These are phyloP conservation scores for Didymodactylos carnosus DNA, from an alignment of 2,888 invertebrate species.

Conservation along the genomic window DNA sequence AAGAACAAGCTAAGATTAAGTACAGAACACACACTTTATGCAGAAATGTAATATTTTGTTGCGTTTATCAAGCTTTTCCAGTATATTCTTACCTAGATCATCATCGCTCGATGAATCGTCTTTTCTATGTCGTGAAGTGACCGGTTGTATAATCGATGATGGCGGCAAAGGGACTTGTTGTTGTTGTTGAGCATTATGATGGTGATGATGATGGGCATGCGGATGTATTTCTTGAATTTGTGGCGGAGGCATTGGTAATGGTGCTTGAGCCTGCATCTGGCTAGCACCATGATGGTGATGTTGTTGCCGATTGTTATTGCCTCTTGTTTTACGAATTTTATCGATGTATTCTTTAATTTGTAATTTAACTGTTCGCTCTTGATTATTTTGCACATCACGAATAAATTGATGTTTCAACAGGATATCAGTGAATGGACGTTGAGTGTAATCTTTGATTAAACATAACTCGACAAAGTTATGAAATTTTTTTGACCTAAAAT, in stretches of 20 bases:
- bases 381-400: conserved; percentile 63
- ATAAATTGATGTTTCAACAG: conserved; percentile 90
- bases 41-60: too few relatives aligned
- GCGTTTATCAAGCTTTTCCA: too few relatives aligned
- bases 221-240: too few relatives aligned
- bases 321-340: conserved; percentile 41
- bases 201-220: too few relatives aligned
- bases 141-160: too few relatives aligned
- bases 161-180: not conserved
- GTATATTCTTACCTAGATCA: too few relatives aligned
- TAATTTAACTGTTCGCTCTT: conserved; percentile 88
- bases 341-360: conserved; percentile 98
- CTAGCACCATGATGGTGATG: conserved; percentile 9
- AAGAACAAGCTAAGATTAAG: too few relatives aligned
- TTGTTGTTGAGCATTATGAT: too few relatives aligned
- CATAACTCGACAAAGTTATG: conserved; percentile 94
- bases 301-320: too few relatives aligned
- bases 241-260: not conserved
- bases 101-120: too few relatives aligned
- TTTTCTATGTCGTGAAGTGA: too few relatives aligned
- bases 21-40: too few relatives aligned
- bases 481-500: conserved; percentile 58
- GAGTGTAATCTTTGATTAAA: conserved; percentile 92
- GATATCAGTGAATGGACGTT: conserved; percentile 91
- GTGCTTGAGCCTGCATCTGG: conserved; percentile 6